Evolutionary conservation across 1,140 invertebrate genomes (phyloP).

Genomic region (Anagrus nilaparvatae): DNA sequence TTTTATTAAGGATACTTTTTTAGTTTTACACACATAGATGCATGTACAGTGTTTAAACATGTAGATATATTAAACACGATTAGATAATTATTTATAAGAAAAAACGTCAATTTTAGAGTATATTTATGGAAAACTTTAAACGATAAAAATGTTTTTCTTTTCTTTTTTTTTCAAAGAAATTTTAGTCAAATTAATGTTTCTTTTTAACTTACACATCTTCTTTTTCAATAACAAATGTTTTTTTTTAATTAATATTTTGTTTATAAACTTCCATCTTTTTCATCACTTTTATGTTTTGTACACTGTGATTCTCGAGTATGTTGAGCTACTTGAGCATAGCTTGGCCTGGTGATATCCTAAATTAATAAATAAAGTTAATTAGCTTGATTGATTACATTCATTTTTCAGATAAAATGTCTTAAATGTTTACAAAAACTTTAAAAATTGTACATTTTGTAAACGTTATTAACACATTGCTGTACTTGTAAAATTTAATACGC

Average conservation of each 20-base stretch:
- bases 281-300: constrained; percentile 43
- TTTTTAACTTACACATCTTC: not conserved
- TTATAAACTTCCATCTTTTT: constrained; percentile 41
- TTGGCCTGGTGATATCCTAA: constrained; percentile 53
- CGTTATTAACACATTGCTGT: too few relatives aligned
- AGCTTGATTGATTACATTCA: too few relatives aligned
- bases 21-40: too few relatives aligned
- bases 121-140: not conserved
- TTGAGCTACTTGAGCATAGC: constrained; percentile 76
- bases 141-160: not conserved
- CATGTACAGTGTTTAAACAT: too few relatives aligned
- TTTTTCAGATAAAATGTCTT: too few relatives aligned
- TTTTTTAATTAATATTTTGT: constrained; percentile 33
- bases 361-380: constrained; percentile 17
- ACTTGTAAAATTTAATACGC: too few relatives aligned
- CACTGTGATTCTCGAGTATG: constrained; percentile 52
- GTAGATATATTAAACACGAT: not conserved
- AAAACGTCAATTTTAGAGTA: not conserved
- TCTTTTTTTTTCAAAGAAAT: constrained; percentile 2
- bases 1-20: too few relatives aligned
- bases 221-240: not conserved
- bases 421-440: too few relatives aligned
- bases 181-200: too few relatives aligned
- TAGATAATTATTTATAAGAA: constrained; percentile 1
- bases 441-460: too few relatives aligned